These are phyloP conservation scores for Temnothorax nylanderi DNA, from an alignment of 1,140 invertebrate genomes.

Conservation along the genomic window DNA sequence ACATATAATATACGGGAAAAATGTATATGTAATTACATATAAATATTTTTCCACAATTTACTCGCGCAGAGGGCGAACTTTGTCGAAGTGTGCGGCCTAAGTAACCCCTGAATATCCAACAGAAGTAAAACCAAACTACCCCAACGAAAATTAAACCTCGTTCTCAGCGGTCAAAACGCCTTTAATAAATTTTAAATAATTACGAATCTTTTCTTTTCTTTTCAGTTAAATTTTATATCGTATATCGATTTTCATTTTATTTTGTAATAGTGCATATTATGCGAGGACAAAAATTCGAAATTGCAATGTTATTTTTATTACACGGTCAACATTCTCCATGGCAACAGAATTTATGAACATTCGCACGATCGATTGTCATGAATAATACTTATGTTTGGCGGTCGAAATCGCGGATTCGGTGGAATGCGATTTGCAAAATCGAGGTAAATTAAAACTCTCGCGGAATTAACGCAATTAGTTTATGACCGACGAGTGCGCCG, in stretches of 20 bases:
- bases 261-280: not conserved
- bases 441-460: not conserved
- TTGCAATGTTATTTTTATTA: not conserved
- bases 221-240: not conserved
- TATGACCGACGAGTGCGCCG: slow-evolving; percentile 41
- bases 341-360: not conserved
- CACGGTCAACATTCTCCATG: too few species aligned
- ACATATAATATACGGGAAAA: not conserved
- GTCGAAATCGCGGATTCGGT: not conserved
- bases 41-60: not conserved
- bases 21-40: not conserved
- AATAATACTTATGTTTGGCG: not conserved
- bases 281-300: not conserved
- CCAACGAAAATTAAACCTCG: not conserved
- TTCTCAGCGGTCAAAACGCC: not conserved
- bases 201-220: too few species aligned
- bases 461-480: slow-evolving; percentile 33
- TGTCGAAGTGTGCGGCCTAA: not conserved
- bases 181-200: not conserved
- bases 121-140: not conserved
- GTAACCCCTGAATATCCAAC: not conserved
- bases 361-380: not conserved
- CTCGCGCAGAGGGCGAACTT: not conserved
- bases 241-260: not conserved
- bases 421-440: not conserved